Conservation (phyloP, 2,888 invertebrate genomes). For the Matsumyia berberina region DNA sequence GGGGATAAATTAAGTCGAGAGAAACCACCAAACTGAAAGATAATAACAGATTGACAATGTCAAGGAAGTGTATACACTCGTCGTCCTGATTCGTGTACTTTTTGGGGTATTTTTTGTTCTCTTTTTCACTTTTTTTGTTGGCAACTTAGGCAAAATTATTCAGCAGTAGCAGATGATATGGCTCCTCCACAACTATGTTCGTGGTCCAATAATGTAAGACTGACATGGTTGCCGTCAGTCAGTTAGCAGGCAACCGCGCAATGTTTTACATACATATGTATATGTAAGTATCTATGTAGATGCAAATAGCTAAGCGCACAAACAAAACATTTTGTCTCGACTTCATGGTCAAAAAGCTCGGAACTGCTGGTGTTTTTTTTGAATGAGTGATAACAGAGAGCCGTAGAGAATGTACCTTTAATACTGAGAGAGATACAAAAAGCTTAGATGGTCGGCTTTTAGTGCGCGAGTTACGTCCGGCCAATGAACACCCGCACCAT, state of each 20-base stretch:
- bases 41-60: conserved; percentile 46
- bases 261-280: conserved; percentile 5
- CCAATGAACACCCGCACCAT: no score
- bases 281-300: conserved; percentile 33
- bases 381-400: conserved; percentile 72
- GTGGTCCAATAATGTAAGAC: conserved; percentile 62
- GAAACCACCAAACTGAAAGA: conserved; percentile 1
- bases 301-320: conserved; percentile 50
- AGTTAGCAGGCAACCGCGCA: conserved; percentile 38
- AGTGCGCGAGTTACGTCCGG: no score
- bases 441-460: conserved; percentile 23
- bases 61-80: conserved; percentile 33
- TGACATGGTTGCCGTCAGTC: conserved; percentile 64
- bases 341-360: conserved; percentile 74
- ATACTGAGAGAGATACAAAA: conserved; percentile 36
- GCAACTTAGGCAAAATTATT: conserved; percentile 32
- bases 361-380: conserved; percentile 53
- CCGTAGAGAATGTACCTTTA: conserved; percentile 17
- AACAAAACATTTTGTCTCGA: conserved; percentile 23
- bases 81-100: conserved; percentile 29
- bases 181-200: conserved; percentile 58
- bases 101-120: not conserved
- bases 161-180: conserved; percentile 10
- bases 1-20: conserved; percentile 1
- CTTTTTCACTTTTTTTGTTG: conserved; percentile 28